These are phyloP conservation scores for Mustela nigripes DNA, from an alignment of 2,113 vertebrate genomes.

Conservation along the genomic window DNA sequence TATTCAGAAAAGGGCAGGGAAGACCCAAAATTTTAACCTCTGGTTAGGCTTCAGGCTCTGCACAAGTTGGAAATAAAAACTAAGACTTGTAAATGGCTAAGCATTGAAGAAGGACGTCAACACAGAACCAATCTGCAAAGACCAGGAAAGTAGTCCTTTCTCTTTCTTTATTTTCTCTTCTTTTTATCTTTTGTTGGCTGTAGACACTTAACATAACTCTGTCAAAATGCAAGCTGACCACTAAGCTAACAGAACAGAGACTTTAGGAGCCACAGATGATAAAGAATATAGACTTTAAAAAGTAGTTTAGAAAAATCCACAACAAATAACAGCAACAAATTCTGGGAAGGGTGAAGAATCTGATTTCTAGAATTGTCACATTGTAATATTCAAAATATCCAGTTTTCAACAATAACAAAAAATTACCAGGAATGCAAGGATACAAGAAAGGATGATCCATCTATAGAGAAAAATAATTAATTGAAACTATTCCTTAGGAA, in stretches of 20 bases:
- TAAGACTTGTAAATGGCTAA: slow-evolving; percentile 14
- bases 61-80: neutral
- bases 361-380: slow-evolving; percentile 8
- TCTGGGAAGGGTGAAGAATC: neutral
- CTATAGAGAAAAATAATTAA: neutral
- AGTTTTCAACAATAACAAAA: neutral
- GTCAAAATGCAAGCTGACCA: neutral
- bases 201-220: slow-evolving; percentile 39
- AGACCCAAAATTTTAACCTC: neutral
- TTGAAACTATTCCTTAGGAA: neutral
- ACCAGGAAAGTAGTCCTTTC: neutral
- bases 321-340: neutral
- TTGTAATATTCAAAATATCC: slow-evolving; percentile 30
- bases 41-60: neutral
- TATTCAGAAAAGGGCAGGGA: neutral
- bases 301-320: slow-evolving; percentile 39
- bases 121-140: neutral
- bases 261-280: slow-evolving; percentile 22
- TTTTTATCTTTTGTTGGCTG: slow-evolving; percentile 24
- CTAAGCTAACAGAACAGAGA: neutral
- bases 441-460: neutral
- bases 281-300: slow-evolving; percentile 18
- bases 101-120: neutral
- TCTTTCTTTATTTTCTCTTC: neutral
- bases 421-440: neutral